phyloP scores from a whole-genome alignment of 92 coral and sea anemone species.

The Bergia sp. region DNA sequence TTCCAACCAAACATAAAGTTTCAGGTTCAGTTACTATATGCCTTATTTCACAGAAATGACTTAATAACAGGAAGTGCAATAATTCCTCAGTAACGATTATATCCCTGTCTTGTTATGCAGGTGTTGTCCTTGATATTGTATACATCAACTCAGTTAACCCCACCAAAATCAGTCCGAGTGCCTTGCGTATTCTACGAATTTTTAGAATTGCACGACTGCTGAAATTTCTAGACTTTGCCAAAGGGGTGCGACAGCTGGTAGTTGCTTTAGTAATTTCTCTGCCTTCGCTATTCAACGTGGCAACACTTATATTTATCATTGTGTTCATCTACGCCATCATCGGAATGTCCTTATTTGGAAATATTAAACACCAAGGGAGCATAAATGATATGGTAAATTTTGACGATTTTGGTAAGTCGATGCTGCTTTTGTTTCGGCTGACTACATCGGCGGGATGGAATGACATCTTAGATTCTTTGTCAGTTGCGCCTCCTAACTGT shows the following conservation, averaged over 20 bases:
- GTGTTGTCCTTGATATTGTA: slow-evolving; percentile 72
- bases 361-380: slow-evolving; percentile 76
- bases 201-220: slow-evolving; percentile 90
- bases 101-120: slow-evolving; percentile 43
- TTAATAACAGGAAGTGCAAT: too few relatives aligned
- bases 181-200: slow-evolving; percentile 88
- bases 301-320: slow-evolving; percentile 78
- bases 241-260: slow-evolving; percentile 89
- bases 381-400: slow-evolving; percentile 85
- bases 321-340: slow-evolving; percentile 91
- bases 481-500: slow-evolving; percentile 82
- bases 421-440: slow-evolving; percentile 87
- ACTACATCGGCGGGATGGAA: slow-evolving; percentile 96
- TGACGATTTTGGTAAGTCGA: slow-evolving; percentile 76
- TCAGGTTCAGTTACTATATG: too few relatives aligned
- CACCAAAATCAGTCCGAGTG: slow-evolving; percentile 73
- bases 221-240: slow-evolving; percentile 83
- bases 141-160: slow-evolving; percentile 15
- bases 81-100: not conserved
- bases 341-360: slow-evolving; percentile 94
- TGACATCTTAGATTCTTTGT: slow-evolving; percentile 77
- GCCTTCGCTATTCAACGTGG: slow-evolving; percentile 91
- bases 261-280: slow-evolving; percentile 88
- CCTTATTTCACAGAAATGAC: too few relatives aligned
- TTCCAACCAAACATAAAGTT: too few relatives aligned